phyloP scores from a whole-genome alignment of 2,888 invertebrate genomes.

The Polyommatus iphigenia region DNA sequence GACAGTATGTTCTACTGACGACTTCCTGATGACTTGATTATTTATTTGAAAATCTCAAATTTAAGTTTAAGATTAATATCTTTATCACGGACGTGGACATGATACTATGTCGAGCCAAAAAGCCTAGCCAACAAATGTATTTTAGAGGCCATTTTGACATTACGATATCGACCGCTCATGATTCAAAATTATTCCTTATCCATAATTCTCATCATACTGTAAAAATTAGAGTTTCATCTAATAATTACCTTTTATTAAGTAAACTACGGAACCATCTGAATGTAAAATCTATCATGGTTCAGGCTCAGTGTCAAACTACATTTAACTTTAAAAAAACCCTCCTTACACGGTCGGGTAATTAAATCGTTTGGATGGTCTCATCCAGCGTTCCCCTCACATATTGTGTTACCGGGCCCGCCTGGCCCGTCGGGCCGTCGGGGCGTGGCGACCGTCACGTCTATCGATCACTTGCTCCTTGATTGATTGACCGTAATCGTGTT shows the following conservation, averaged over 20 bases:
- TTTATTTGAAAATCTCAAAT: background rate
- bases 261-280: too few relatives aligned
- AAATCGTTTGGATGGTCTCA: conserved; percentile 35
- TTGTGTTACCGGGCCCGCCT: conserved; percentile 72
- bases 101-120: background rate
- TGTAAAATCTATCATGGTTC: too few relatives aligned
- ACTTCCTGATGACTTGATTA: background rate
- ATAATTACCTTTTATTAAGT: too few relatives aligned
- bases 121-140: too few relatives aligned
- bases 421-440: conserved; percentile 46
- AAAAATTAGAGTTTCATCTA: too few relatives aligned
- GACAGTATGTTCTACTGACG: background rate
- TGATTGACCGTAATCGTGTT: conserved; percentile 55
- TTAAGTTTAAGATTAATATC: background rate
- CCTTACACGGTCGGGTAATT: background rate
- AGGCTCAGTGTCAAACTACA: too few relatives aligned
- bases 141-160: too few relatives aligned
- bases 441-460: conserved; percentile 44
- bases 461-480: conserved; percentile 55
- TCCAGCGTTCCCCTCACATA: conserved; percentile 64
- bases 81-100: background rate
- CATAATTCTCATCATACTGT: too few relatives aligned
- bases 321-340: background rate
- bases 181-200: too few relatives aligned
- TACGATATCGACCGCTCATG: too few relatives aligned